phyloP scores from a whole-genome alignment of 2,113 vertebrate species.

The Donacobius atricapilla region DNA sequence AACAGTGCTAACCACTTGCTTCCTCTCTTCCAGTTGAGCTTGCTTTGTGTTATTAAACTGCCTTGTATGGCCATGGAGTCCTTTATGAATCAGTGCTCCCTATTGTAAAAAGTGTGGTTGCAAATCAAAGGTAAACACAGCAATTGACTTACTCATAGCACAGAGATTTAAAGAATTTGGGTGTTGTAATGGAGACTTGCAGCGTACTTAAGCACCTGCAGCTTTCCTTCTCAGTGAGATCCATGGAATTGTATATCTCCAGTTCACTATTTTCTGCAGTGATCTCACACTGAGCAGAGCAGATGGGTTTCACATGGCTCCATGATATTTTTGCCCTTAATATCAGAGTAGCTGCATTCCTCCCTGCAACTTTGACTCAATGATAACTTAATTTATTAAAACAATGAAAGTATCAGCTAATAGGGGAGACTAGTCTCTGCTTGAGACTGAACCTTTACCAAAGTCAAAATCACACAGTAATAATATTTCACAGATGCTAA shows the following conservation, averaged over 20 bases:
- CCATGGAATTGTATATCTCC: background rate
- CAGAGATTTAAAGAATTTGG: background rate
- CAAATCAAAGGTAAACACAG: background rate
- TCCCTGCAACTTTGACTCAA: background rate
- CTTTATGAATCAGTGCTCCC: background rate
- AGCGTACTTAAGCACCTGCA: background rate
- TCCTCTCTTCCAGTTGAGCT: background rate
- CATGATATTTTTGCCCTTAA: background rate
- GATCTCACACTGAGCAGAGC: background rate
- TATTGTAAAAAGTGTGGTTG: background rate
- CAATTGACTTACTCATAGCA: background rate
- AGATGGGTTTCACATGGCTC: background rate
- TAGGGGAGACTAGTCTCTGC: background rate
- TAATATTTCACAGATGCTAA: background rate
- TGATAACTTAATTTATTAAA: constrained; percentile 8
- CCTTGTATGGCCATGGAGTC: background rate
- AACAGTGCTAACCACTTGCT: background rate
- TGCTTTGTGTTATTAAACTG: background rate
- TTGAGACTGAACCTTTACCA: background rate
- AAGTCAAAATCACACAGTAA: background rate
- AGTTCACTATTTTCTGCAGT: background rate
- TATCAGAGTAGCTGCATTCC: background rate
- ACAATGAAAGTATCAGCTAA: background rate
- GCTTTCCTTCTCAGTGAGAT: background rate
- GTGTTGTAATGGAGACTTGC: background rate